Evolutionary conservation across 2,797 vertebrate genomes (phyloP), one percentile per base, ranked within the genome.

Genomic region (Brachyalestes nurse): DNA sequence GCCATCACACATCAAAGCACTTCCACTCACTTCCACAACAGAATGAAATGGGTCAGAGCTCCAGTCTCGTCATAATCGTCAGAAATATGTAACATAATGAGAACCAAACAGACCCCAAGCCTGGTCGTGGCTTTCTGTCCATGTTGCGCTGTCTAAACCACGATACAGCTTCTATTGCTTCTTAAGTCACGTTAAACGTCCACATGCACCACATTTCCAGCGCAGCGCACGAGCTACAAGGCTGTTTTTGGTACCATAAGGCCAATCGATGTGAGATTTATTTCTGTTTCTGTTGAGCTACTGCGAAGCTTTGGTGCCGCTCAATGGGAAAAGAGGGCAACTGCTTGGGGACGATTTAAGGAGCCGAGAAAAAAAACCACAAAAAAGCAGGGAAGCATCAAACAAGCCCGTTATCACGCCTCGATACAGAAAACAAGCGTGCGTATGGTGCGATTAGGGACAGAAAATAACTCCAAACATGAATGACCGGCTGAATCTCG

Each of bases 241-340:
- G 10, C 4, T 14, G 12, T 6, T 62, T 74, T 73, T 51, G 40
- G 65, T 61, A n/a, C 60, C n/a, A 34, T 55, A 42, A 81, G 76
- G 16, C 28, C n/a, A 21, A 28, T 74, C 57, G 76, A 25, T 40
- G 19, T 21, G 21, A 64, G 71, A 78, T 62, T 74, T 74, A 67
- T 62, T 61, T 77, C 62, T 61, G 79, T 34, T 77, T 57, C 72
- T 66, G 60, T 25, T 21, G 47, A 49, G 73, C 79, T 87, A 88
- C 77, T 53, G 89, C 90, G 91, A 93, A 91, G 87, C 96, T 95
- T 93, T 97, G 92, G 96, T 97, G 97, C 97, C 97, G 95, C 97
- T 94, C 95, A 85, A 97, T 93, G 97, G 97, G 95, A 94, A 86
- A 90, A 91, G 49, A 19, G 69, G 90, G 96, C 91, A 94, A 97